Conservation (phyloP, 2,797 vertebrate genomes). For the Cossypha dichroa region DNA sequence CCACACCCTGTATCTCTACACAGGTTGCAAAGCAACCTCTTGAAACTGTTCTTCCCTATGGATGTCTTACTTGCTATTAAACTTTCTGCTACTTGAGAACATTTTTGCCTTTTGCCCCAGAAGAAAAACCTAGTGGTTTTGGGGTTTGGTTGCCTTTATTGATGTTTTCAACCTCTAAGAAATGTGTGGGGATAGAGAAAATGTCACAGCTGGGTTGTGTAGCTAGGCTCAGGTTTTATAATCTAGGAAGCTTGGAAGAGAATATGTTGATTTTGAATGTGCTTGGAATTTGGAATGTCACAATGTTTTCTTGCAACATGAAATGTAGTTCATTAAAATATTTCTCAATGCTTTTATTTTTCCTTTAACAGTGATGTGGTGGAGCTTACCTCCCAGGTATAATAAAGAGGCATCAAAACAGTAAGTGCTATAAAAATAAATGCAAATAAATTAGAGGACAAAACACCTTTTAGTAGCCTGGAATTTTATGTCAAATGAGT, state of each 20-base stretch:
- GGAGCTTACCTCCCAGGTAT: not conserved
- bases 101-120: not conserved
- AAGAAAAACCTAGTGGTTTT: not conserved
- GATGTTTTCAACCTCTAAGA: not conserved
- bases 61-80: not conserved
- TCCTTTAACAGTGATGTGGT: not conserved
- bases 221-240: not conserved
- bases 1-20: not conserved
- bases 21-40: not conserved
- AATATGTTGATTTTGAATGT: not conserved
- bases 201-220: not conserved
- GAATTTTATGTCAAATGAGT: slow-evolving; percentile 51
- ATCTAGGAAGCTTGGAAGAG: not conserved
- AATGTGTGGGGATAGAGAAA: not conserved
- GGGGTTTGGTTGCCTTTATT: not conserved
- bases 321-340: not conserved
- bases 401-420: slow-evolving; percentile 2
- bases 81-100: not conserved
- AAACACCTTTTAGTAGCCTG: not conserved
- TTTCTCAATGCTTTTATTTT: not conserved
- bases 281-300: not conserved
- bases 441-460: slow-evolving; percentile 13
- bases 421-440: slow-evolving; percentile 11
- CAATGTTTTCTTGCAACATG: not conserved
- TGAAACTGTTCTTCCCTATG: not conserved